phyloP scores from a whole-genome alignment of 2,797 vertebrate genomes.

The Hyperoplus lanceolatus region DNA sequence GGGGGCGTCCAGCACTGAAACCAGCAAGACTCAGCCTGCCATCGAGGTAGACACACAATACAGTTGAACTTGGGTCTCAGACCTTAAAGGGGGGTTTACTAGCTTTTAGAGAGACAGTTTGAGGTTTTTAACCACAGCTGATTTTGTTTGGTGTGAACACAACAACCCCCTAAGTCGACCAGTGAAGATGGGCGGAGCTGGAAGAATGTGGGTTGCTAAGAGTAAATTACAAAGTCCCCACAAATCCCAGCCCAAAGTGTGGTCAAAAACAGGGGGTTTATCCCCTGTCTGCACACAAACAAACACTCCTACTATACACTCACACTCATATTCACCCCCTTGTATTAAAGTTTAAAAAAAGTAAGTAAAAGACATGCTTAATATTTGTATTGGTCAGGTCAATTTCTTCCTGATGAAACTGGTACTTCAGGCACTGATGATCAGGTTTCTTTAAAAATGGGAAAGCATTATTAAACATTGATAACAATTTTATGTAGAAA shows the following conservation, averaged over 20 bases:
- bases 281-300: slow-evolving; percentile 13
- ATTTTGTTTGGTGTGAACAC: slow-evolving; percentile 34
- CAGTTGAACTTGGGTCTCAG: neutral
- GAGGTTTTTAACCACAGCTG: slow-evolving; percentile 46
- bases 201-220: slow-evolving; percentile 52
- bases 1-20: slow-evolving; percentile 90
- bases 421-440: neutral
- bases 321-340: neutral
- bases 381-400: too few relatives aligned
- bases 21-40: slow-evolving; percentile 90
- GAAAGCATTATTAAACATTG: neutral
- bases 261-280: slow-evolving; percentile 54
- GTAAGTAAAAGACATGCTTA: neutral
- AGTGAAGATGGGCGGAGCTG: slow-evolving; percentile 22
- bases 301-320: neutral
- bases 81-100: slow-evolving; percentile 44
- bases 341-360: neutral
- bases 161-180: neutral
- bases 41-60: slow-evolving; percentile 84
- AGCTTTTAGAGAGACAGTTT: slow-evolving; percentile 7
- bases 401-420: neutral
- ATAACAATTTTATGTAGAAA: neutral
- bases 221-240: slow-evolving; percentile 74
- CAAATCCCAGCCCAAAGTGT: slow-evolving; percentile 53
- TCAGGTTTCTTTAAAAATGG: neutral